Conservation (phyloP, 2,888 invertebrate genomes). For the Dusona sp. region DNA sequence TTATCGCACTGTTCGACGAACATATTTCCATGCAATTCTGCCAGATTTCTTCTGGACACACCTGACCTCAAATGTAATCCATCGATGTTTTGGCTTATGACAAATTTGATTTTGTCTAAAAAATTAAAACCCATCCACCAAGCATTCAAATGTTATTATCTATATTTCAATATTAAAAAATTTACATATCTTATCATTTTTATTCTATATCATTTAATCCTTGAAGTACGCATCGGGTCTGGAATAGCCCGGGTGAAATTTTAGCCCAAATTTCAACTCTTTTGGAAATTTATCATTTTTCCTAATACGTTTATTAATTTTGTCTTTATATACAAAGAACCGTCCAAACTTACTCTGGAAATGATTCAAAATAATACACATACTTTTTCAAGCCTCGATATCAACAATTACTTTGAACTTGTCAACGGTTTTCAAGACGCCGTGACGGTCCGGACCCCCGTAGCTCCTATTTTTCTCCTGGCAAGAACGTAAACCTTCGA, state of each 20-base stretch:
- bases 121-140: slow-evolving; percentile 50
- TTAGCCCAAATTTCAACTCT: too few relatives aligned
- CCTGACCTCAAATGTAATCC: slow-evolving; percentile 97
- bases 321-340: too few relatives aligned
- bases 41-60: slow-evolving; percentile 90
- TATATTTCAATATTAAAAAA: not conserved
- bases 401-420: not conserved
- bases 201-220: not conserved
- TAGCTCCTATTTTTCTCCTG: too few relatives aligned
- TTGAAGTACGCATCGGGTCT: too few relatives aligned
- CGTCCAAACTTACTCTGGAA: not conserved
- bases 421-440: not conserved
- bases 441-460: not conserved
- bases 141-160: too few relatives aligned
- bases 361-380: too few relatives aligned
- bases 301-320: not conserved
- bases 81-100: slow-evolving; percentile 99
- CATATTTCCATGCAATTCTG: slow-evolving; percentile 99
- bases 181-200: too few relatives aligned
- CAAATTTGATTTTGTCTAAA: slow-evolving; percentile 90
- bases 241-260: too few relatives aligned
- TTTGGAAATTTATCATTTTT: not conserved
- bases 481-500: not conserved
- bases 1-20: slow-evolving; percentile 96
- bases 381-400: too few relatives aligned